These are phyloP conservation scores for Melitaea athalia DNA, from an alignment of 2,888 invertebrate species.

Conservation along the genomic window DNA sequence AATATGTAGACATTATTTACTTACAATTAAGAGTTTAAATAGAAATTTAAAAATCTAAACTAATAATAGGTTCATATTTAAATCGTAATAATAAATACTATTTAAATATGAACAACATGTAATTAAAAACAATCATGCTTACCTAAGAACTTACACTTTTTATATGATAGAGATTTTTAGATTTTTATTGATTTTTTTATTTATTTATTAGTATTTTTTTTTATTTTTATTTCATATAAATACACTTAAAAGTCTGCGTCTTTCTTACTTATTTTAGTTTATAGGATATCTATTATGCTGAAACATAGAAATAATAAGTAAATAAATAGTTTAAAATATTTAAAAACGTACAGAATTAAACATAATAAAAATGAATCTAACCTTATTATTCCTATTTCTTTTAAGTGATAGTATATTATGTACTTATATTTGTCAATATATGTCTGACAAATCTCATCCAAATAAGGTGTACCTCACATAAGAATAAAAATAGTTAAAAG, in stretches of 20 bases:
- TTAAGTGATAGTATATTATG: too few relatives aligned
- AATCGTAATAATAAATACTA: background rate
- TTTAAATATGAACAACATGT: background rate
- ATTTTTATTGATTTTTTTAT: too few relatives aligned
- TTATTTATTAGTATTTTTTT: too few relatives aligned
- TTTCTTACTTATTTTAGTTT: background rate
- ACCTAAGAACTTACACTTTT: background rate
- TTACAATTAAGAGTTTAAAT: background rate
- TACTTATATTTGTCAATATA: too few relatives aligned
- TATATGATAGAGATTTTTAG: too few relatives aligned
- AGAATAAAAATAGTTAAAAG: too few relatives aligned
- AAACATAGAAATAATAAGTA: background rate
- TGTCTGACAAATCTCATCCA: too few relatives aligned
- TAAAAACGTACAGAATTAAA: too few relatives aligned
- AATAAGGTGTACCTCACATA: too few relatives aligned
- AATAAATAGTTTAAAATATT: too few relatives aligned
- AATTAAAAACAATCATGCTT: background rate
- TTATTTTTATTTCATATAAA: background rate
- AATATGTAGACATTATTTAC: background rate
- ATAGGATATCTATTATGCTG: background rate
- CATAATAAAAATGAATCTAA: too few relatives aligned
- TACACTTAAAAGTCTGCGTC: background rate
- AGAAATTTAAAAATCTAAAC: background rate
- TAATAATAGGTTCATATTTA: background rate
- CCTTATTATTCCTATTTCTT: too few relatives aligned